phyloP scores from a whole-genome alignment of 2,888 invertebrate species.

The Temnothorax ravouxi region DNA sequence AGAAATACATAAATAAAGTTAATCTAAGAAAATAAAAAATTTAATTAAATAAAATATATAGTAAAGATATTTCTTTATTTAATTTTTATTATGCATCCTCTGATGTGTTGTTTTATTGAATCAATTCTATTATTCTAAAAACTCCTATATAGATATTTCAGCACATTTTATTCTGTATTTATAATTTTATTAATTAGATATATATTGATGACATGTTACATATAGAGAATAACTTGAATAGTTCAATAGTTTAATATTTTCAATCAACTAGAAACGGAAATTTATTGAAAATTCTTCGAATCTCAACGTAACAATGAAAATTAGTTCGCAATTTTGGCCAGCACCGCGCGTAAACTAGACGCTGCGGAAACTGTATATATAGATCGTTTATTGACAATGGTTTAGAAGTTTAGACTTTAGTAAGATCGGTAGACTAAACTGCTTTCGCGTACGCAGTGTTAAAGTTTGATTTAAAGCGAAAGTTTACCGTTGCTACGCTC shows the following conservation, averaged over 20 bases:
- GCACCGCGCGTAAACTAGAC: neutral
- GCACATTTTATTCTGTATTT: neutral
- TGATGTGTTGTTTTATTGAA: neutral
- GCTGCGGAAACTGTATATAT: neutral
- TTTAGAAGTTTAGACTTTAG: neutral
- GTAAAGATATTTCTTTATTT: neutral
- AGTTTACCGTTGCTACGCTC: neutral
- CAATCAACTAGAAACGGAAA: conserved; percentile 6
- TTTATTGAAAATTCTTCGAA: neutral
- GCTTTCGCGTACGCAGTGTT: conserved; percentile 1
- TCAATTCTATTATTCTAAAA: neutral
- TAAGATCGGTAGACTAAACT: neutral
- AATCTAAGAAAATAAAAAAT: neutral
- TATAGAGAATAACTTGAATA: neutral
- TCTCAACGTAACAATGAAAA: neutral
- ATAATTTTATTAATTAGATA: neutral
- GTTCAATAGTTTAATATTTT: conserved; percentile 5
- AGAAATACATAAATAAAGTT: neutral
- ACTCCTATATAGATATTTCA: neutral
- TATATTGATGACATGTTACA: neutral
- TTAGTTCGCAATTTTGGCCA: neutral
- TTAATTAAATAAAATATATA: neutral
- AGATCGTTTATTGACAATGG: neutral
- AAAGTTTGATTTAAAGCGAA: conserved; percentile 18
- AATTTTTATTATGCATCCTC: neutral